phyloP scores from a whole-genome alignment of 2,888 invertebrate genomes.

The Pseudolycoriella hygida region DNA sequence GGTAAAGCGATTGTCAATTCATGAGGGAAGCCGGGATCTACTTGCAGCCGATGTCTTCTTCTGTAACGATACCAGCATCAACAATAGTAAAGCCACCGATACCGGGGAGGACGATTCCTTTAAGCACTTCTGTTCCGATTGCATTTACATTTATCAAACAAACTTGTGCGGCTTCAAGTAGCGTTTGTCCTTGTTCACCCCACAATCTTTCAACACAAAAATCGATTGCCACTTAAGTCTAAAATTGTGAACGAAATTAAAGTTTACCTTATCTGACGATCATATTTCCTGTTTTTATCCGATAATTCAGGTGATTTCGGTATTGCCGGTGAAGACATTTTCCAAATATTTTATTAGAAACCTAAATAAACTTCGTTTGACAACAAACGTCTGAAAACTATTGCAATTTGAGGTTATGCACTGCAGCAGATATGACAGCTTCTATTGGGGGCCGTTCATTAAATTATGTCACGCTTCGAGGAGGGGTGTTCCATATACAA shows the following conservation, averaged over 20 bases:
- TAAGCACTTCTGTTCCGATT: slow-evolving; percentile 85
- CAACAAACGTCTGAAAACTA: too few species aligned
- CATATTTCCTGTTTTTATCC: slow-evolving; percentile 59
- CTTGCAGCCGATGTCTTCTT: slow-evolving; percentile 90
- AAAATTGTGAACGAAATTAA: neutral
- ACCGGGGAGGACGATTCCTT: slow-evolving; percentile 88
- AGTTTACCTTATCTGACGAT: slow-evolving; percentile 47
- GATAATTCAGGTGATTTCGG: slow-evolving; percentile 46
- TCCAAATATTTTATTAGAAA: neutral
- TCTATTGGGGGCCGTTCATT: too few species aligned
- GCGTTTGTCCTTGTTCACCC: slow-evolving; percentile 94
- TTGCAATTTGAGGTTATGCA: too few species aligned
- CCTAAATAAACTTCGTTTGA: neutral
- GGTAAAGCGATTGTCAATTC: slow-evolving; percentile 11
- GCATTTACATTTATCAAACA: slow-evolving; percentile 89
- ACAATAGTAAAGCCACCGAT: slow-evolving; percentile 84
- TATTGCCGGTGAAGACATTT: slow-evolving; percentile 6
- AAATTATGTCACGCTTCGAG: too few species aligned
- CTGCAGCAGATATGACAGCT: too few species aligned
- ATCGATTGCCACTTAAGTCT: neutral
- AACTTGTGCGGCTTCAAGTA: slow-evolving; percentile 75
- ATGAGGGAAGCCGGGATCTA: slow-evolving; percentile 24
- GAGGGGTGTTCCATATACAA: too few species aligned
- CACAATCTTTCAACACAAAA: slow-evolving; percentile 50
- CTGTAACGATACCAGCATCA: slow-evolving; percentile 64